Evolutionary conservation across 1,140 invertebrate species (phyloP), one percentile per base, ranked within the genome.

Genomic region (Temnothorax curvispinosus): DNA sequence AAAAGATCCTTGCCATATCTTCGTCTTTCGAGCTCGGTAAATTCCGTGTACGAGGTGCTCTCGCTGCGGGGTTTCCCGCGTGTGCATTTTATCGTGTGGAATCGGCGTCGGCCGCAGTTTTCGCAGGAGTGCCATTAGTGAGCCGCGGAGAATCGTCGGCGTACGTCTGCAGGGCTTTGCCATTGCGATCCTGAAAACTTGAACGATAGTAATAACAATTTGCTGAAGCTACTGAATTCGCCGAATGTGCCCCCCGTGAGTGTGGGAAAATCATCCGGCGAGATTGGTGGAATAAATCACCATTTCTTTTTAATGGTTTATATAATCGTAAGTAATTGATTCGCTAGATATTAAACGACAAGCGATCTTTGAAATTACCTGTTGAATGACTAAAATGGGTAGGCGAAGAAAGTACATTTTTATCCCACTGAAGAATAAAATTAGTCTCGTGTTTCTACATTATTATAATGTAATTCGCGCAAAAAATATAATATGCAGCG

Each of bases 111-210:
- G 85, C 88, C 90, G 89, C 88, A 93, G 87, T 93, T 93, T 90
- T 92, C 76, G 87, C 87, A 88, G 90, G 91, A 92, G 89, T 91
- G 74, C 92, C 89, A 92, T 93, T 92, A 93, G 90, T 87, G 87
- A 78, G 65, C 87, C 89, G 80, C 50, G 38, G 50, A 64, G 41
- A 52, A 50, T 64, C 47, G 56, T 52, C 74, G 86, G 86, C 85
- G 54, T 64, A 90, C 88, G 87, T 90, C 85, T 87, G 74, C 65
- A 69, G 88, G 88, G 87, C 89, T 80, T 47, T 44, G 47, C 78
- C 89, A 91, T 92, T 90, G 91, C 88, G 75, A 92, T 92, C 90
- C 87, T 78, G 90, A 92, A 93, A 93, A 93, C 91, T 93, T 92
- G 89, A 90, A 87, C 91, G 92, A 91, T 93, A 87, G 89, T 87